Conservation (phyloP, 2,888 invertebrate species). For the Hipparchia sbordonii region DNA sequence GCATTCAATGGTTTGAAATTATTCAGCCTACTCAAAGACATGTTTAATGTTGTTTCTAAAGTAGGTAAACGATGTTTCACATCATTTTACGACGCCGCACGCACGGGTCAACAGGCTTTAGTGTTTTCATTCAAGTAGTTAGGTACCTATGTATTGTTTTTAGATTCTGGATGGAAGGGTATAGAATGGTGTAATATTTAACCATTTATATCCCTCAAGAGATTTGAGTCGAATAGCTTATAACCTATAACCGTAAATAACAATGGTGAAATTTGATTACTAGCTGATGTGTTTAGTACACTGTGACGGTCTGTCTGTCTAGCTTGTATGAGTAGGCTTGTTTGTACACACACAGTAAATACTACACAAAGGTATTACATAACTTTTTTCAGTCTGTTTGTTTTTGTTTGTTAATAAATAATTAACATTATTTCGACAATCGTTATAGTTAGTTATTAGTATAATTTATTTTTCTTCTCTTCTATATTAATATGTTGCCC, state of each 20-base stretch:
- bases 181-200: not conserved
- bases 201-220: not conserved
- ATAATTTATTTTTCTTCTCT: no score
- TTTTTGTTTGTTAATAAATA: not conserved
- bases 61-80: slow-evolving; percentile 34
- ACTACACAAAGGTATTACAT: not conserved
- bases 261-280: slow-evolving; percentile 13
- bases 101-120: slow-evolving; percentile 12
- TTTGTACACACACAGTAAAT: not conserved
- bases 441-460: no score
- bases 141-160: not conserved
- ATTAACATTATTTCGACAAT: slow-evolving; percentile 8
- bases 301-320: slow-evolving; percentile 1
- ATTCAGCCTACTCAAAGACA: slow-evolving; percentile 23
- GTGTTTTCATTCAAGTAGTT: slow-evolving; percentile 15
- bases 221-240: not conserved
- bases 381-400: not conserved
- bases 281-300: not conserved
- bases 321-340: not conserved
- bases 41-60: slow-evolving; percentile 21
- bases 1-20: slow-evolving; percentile 17
- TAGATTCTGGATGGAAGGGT: not conserved
- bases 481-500: no score
- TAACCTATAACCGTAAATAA: not conserved
- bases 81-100: slow-evolving; percentile 27